Base-by-base conservation (phyloP, 2,113 vertebrate genomes). In the Pluvialis apricaria region DNA sequence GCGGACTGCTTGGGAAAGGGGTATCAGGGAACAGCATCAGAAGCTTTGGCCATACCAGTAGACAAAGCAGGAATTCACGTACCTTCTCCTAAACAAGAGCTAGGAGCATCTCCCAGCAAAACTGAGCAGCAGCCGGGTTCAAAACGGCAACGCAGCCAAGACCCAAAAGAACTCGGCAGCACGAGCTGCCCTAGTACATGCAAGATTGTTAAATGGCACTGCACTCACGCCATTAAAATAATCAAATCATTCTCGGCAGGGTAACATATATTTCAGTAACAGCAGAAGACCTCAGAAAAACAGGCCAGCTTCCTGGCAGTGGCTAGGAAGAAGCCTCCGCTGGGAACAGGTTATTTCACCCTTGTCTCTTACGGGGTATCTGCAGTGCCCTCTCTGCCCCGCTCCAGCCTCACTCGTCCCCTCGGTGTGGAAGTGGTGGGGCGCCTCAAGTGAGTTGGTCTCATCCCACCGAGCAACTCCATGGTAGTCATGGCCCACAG, bases 371-470 rank as follows among this genome's bases (percentile, higher is more conserved):
- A 15, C 1, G 31, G 22, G 21, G 15, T 45, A 80, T 88, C 72
- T 94, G 51, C 69, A 61, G 75, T 31, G 32, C 13, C 21, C 17
- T 42, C n/a, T 71, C 47, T 42, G 57, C 68, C 77, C 32, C 3
- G 2, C 36, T 72, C 36, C 9, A 42, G 52, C 76, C 18, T 73
- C 10, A 25, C 16, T 26, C 10, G 57, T 70, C 18, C 18, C 25
- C n/a, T 55, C 19, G 0, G 6, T 3, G 12, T 15, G 6, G 22
- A 58, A 62, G 20, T 24, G 42, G n/a, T 5, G 58, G 38, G n/a
- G 54, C 34, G 54, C 60, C 0, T 0, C 19, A 29, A n/a, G n/a
- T n/a, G n/a, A n/a, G n/a, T 1, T 26, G 52, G 29, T 45, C 29
- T 45, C 65, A 72, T 36, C 26, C 57, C 31, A 47, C 32, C 14